These are phyloP conservation scores for Pollimyrus isidori DNA, from an alignment of 2,113 vertebrate genomes.

Conservation along the genomic window DNA sequence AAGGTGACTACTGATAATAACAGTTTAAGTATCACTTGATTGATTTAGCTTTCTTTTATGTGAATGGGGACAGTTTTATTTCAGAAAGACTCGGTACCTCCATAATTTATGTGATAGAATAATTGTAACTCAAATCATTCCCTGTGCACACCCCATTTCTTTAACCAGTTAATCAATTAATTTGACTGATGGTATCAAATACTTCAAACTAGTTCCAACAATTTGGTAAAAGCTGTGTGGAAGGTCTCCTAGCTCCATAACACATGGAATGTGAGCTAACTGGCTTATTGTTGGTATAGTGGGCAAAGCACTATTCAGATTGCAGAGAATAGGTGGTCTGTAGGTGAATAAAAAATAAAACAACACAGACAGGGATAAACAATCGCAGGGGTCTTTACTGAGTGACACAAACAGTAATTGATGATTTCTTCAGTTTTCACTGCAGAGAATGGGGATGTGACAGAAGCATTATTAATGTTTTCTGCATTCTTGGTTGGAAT, in stretches of 20 bases:
- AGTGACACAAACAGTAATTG: constrained; percentile 93
- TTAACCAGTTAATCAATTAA: not conserved
- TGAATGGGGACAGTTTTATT: not conserved
- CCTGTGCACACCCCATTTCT: not conserved
- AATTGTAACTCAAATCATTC: not conserved
- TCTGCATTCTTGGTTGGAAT: constrained; percentile 77
- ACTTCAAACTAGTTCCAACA: not conserved
- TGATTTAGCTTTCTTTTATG: constrained; percentile 1
- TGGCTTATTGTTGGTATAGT: constrained; percentile 55
- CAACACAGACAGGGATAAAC: constrained; percentile 65
- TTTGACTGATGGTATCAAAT: not conserved
- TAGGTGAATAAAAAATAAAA: constrained; percentile 72
- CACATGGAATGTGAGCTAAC: constrained; percentile 61
- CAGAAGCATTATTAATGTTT: constrained; percentile 94
- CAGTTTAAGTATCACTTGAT: not conserved
- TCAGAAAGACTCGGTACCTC: not conserved
- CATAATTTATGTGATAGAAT: not conserved
- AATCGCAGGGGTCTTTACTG: constrained; percentile 69
- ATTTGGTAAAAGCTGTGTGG: not conserved
- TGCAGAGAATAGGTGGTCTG: constrained; percentile 76
- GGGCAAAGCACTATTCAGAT: constrained; percentile 72
- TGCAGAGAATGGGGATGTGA: constrained; percentile 74
- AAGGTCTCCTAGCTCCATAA: not conserved
- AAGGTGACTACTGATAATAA: not conserved
- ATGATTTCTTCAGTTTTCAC: constrained; percentile 81